Conservation (phyloP, 2,113 vertebrate genomes). For the Stegostoma tigrinum region DNA sequence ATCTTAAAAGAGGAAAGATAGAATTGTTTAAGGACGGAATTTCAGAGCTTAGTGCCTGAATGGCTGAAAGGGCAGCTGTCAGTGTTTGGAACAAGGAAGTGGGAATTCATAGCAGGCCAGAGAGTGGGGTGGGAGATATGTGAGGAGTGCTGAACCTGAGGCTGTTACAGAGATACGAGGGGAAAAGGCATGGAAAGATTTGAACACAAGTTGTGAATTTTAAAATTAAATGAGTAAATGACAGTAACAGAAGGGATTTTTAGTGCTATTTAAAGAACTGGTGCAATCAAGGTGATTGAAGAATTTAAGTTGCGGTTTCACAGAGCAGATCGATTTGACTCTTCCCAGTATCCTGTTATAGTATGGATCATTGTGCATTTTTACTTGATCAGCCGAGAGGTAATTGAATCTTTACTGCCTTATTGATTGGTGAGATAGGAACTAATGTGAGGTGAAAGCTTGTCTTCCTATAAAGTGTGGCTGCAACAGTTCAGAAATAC, state of each 20-base stretch:
- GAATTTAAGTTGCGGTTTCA: neutral
- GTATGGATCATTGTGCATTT: neutral
- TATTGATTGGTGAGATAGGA: neutral
- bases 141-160: too few species aligned
- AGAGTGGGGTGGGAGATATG: neutral
- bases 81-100: neutral
- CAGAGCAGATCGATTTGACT: neutral
- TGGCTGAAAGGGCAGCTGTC: neutral
- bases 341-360: neutral
- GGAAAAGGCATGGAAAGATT: neutral
- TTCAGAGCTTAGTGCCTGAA: neutral
- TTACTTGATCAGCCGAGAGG: neutral
- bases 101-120: neutral
- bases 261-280: too few species aligned
- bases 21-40: neutral
- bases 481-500: neutral
- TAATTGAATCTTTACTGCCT: constrained; percentile 6
- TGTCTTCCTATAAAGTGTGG: neutral
- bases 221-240: neutral
- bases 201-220: neutral
- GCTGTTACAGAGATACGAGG: neutral
- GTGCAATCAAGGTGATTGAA: neutral
- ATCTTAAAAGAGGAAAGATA: neutral
- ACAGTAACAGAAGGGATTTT: neutral
- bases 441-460: constrained; percentile 15